phyloP scores from a whole-genome alignment of 2,888 invertebrate genomes.

The Drosophila atroscutellata region DNA sequence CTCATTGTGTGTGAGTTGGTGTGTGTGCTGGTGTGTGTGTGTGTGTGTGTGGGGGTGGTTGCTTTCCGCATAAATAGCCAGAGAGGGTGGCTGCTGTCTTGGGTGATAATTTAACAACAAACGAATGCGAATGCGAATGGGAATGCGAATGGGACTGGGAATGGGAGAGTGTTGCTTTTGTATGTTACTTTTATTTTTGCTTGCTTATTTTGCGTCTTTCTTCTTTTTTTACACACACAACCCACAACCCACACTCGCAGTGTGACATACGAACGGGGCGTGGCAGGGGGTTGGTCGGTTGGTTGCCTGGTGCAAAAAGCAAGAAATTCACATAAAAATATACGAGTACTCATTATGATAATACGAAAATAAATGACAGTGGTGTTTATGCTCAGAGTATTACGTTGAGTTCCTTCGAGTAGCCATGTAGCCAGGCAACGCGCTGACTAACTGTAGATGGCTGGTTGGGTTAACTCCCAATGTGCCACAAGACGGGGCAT shows the following conservation, averaged over 20 bases:
- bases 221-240: slow-evolving; percentile 52
- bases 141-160: slow-evolving; percentile 31
- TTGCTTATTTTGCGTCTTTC: slow-evolving; percentile 47
- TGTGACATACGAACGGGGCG: slow-evolving; percentile 51
- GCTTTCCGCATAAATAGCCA: slow-evolving; percentile 63
- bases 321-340: slow-evolving; percentile 81
- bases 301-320: slow-evolving; percentile 64
- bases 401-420: slow-evolving; percentile 28
- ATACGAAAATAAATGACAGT: slow-evolving; percentile 83
- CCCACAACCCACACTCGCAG: slow-evolving; percentile 18
- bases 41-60: slow-evolving; percentile 28
- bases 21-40: slow-evolving; percentile 9
- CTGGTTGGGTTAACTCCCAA: slow-evolving; percentile 6
- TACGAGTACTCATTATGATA: slow-evolving; percentile 82
- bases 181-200: slow-evolving; percentile 67
- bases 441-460: slow-evolving; percentile 7
- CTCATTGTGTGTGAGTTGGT: slow-evolving; percentile 6
- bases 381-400: slow-evolving; percentile 66
- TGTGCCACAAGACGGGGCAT: background rate
- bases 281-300: slow-evolving; percentile 9
- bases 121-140: slow-evolving; percentile 65
- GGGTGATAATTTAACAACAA: slow-evolving; percentile 80
- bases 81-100: slow-evolving; percentile 52
- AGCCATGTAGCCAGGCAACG: slow-evolving; percentile 12
- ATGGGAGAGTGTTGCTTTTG: slow-evolving; percentile 66